Evolutionary conservation across 1,140 invertebrate genomes (phyloP), one percentile per base, ranked within the genome.

Genomic region (Drosophila rhopaloa): DNA sequence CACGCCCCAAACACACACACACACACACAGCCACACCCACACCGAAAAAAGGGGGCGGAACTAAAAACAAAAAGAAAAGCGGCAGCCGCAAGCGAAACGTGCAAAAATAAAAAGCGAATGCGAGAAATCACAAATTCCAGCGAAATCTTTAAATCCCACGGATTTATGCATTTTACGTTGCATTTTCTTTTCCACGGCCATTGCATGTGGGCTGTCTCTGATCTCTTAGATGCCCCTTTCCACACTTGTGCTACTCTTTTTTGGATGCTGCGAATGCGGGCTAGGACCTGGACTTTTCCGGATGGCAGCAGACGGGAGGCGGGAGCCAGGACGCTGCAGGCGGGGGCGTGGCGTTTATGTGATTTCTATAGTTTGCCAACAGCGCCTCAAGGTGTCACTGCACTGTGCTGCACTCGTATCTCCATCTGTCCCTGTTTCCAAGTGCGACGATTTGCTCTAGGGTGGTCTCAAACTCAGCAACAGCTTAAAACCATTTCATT

Each of bases 131-230:
- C 83, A 89, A 86, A 88, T 86, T 86, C 83, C 66, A 74, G 73
- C 79, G 58, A 82, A 88, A 83, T 89, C 83, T 88, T 88, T 89
- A 88, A 88, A 88, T 88, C 83, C 83, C 76, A 47, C 61, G 84
- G 83, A 88, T 88, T 88, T 88, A 88, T 88, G 83, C 83, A 88
- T 88, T 88, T 88, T 89, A 80, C 83, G 83, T 88, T 89, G 84
- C 84, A 88, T 82, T 88, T 63, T 43, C 60, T 43, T 55, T 48
- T 35, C 50, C 62, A 55, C 48, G 16, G 41, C 62, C 79, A 48
- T 43, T 55, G 60, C 76, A 63, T 57, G 60, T 75, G 63, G 72
- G 61, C 62, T 76, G 62, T 67, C 78, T 61, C 54, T 57, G 74
- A 72, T 66, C 46, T 55, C 51, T 51, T 56, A 19, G 43, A 32